Percentiles rank a stretch among this genome's conserved stretches.
Conservation (phyloP, 2,888 invertebrate species). For the Galeopsomyia nigrocyanea region DNA sequence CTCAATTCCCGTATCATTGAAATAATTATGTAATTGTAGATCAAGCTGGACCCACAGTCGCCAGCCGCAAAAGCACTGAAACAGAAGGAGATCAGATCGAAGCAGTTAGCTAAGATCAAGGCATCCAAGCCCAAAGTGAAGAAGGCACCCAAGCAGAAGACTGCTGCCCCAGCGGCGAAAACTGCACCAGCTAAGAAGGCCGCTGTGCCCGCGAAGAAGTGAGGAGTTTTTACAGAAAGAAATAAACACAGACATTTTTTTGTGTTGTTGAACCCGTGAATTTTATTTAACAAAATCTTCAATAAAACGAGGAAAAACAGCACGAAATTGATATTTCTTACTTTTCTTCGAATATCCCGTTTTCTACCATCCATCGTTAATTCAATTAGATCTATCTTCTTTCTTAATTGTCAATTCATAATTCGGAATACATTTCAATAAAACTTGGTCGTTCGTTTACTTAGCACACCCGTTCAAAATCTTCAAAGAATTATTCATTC, state of each 20-base stretch:
- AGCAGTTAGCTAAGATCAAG: conserved; percentile 51
- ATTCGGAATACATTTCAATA: too few relatives aligned
- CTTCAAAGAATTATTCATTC: too few relatives aligned
- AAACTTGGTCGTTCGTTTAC: too few relatives aligned
- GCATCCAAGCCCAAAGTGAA: conserved; percentile 50
- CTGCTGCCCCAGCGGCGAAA: conserved; percentile 45
- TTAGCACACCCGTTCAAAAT: too few relatives aligned
- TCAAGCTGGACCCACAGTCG: conserved; percentile 47
- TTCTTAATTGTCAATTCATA: too few relatives aligned
- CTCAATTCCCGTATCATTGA: neutral
- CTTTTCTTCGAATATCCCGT: neutral
- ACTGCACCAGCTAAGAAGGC: conserved; percentile 44
- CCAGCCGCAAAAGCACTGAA: conserved; percentile 46
- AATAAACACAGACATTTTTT: conserved; percentile 28
- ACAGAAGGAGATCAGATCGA: conserved; percentile 50
- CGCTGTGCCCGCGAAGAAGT: conserved; percentile 52
- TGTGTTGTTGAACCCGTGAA: conserved; percentile 42
- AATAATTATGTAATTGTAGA: conserved; percentile 46
- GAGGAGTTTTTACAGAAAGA: conserved; percentile 42
- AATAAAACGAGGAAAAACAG: conserved; percentile 46
- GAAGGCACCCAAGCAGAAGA: conserved; percentile 31
- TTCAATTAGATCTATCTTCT: too few relatives aligned
- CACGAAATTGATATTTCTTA: conserved; percentile 34
- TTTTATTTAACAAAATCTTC: conserved; percentile 35
- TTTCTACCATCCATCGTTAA: neutral